Base-by-base conservation (phyloP, 2,113 vertebrate genomes). In the Microcebus ravelobensis region DNA sequence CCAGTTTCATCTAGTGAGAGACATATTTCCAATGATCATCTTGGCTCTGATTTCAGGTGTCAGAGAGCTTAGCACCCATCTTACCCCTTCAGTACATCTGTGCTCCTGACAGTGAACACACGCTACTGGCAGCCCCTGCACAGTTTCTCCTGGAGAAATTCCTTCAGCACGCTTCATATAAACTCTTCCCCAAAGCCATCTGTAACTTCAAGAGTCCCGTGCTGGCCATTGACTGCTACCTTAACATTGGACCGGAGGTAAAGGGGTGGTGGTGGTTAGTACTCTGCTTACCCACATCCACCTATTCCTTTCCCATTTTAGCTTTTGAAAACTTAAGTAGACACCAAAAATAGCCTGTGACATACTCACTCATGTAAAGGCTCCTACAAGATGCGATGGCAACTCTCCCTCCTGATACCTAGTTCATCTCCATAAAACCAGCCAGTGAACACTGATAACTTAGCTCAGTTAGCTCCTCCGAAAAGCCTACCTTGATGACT, bases 101-200 rank as follows among this genome's bases (percentile, higher is more conserved):
- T 2, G 99, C 99, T 59, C 99, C 99, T 0, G 99, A 99, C 99
- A 99, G 99, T 2, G 99, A 99, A 97, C 99, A 99, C 96, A 99
- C 99, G 0, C 98, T 99, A 48, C 87, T 99, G 95, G 99, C 99
- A 25, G 99, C 99, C 17, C 99, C 99, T 0, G 99, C 99, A 11
- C 99, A 99, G 98, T 99, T 99, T 95, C 99, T 99, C 27, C 98
- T 99, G 96, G 99, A 99, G 98, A 99, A 98, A 96, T 99, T 99
- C 98, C 99, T 99, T 93, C 99, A 99, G 97, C 99, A 99, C 0
- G 99, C 99, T 7, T 99, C 99, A 1, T 99, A 99, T 98, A 99
- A 99, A 96, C 99, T 99, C 83, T 99, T 99, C 98, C 99, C 99
- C 0, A 99, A 99, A 98, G 99, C 99, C 42, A 96, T 99, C 59